Conservation (phyloP, 2,113 vertebrate species). For the Hypanus sabinus region DNA sequence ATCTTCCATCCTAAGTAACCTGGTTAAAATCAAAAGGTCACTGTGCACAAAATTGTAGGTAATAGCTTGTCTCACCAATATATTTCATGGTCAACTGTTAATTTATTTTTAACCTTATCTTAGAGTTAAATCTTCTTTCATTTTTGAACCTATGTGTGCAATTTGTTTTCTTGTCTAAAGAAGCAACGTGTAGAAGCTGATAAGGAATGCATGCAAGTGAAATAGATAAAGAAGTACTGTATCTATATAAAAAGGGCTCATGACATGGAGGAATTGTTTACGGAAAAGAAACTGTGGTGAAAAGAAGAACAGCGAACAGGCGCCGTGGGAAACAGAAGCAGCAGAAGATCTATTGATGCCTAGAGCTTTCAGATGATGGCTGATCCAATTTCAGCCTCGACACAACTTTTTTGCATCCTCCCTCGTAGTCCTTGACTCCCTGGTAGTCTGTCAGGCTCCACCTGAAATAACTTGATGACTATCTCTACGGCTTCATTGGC, state of each 20-base stretch:
- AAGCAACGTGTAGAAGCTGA: constrained; percentile 25
- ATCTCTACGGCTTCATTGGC: no score
- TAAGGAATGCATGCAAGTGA: constrained; percentile 32
- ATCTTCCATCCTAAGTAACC: not conserved
- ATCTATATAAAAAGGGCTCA: not conserved
- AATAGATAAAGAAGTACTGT: constrained; percentile 21
- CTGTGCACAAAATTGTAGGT: not conserved
- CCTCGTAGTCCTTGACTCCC: no score
- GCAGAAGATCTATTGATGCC: no score
- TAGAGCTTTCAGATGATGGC: no score
- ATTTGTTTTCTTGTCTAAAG: constrained; percentile 34
- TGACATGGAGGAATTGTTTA: constrained; percentile 24
- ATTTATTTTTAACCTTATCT: constrained; percentile 21
- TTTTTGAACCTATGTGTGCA: constrained; percentile 10
- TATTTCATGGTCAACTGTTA: not conserved
- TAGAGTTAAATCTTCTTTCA: constrained; percentile 19
- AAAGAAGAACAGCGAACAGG: not conserved
- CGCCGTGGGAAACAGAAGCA: no score
- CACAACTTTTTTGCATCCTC: no score
- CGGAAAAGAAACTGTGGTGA: not conserved
- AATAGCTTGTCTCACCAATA: not conserved
- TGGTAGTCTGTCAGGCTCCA: no score
- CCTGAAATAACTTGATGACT: no score
- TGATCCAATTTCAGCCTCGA: no score
- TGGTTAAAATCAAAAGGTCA: constrained; percentile 21